Percentiles rank a stretch among this genome's conserved stretches.
Evolutionary conservation across 2,797 vertebrate genomes (phyloP).

Genomic region (Arnoldichthys spilopterus): DNA sequence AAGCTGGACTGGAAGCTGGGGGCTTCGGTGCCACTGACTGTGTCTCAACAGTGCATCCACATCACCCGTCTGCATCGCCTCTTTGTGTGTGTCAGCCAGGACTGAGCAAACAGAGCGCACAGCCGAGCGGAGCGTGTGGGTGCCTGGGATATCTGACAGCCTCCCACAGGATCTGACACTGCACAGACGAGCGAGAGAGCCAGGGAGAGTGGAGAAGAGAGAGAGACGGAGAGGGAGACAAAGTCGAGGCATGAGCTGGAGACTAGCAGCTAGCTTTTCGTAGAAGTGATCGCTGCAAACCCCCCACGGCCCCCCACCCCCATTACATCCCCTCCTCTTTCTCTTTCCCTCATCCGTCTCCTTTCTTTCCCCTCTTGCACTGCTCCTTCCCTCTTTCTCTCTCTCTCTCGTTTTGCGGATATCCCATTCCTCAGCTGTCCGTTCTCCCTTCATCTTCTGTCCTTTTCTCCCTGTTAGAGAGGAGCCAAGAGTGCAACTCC

Average conservation of each 20-base stretch:
- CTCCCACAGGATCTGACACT: slow-evolving; percentile 50
- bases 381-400: slow-evolving; percentile 26
- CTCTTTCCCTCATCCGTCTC: slow-evolving; percentile 59
- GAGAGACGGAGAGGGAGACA: slow-evolving; percentile 27
- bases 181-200: slow-evolving; percentile 37
- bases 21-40: slow-evolving; percentile 41
- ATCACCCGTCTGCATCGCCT: slow-evolving; percentile 58
- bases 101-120: slow-evolving; percentile 34
- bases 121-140: slow-evolving; percentile 25
- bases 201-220: slow-evolving; percentile 22
- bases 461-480: slow-evolving; percentile 44
- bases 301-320: slow-evolving; percentile 55
- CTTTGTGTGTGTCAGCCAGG: slow-evolving; percentile 52
- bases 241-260: slow-evolving; percentile 66
- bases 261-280: slow-evolving; percentile 50
- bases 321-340: slow-evolving; percentile 50
- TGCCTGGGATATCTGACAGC: slow-evolving; percentile 57
- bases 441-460: slow-evolving; percentile 61
- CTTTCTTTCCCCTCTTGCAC: slow-evolving; percentile 61
- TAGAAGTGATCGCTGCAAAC: slow-evolving; percentile 60
- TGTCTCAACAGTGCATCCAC: slow-evolving; percentile 32
- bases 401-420: slow-evolving; percentile 32
- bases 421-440: slow-evolving; percentile 57
- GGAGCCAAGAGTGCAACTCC: slow-evolving; percentile 37
- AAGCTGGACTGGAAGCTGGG: slow-evolving; percentile 26